Evolutionary conservation across 2,888 invertebrate genomes (phyloP), one percentile per base, ranked within the genome.

Genomic region (Spodoptera picta): DNA sequence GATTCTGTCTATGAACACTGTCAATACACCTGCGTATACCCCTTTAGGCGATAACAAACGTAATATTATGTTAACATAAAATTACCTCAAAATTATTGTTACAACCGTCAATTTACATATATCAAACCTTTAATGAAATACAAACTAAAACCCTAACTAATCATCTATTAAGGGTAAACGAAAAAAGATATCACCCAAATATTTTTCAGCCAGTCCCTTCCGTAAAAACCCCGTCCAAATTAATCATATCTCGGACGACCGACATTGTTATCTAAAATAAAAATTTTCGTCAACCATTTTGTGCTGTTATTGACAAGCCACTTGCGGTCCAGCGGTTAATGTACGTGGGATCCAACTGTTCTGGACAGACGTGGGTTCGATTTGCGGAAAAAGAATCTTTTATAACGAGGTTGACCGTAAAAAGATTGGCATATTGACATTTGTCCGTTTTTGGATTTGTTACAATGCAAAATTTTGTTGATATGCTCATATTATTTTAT

Each of bases 291-390:
- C 56, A 59, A 59, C 65, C 62, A 69, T 69, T 68, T 80, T 77
- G 69, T 76, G 75, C 72, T 84, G 85, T 57, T 46, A 60, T 56
- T 87, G 87, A 85, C 86, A 81, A 73, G 60, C 53, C 9, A n/a
- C 47, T 69, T 60, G 76, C 83, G 86, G 83, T 73, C 77, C 82
- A 77, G 59, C 76, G 72, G 80, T 84, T 83, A 74, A 86, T 86
- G 80, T 84, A 82, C 86, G 87, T 87, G 82, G 87, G 87, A 73
- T 75, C 59, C 19, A 61, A 43, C 73, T 82, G 80, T 65, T 14
- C 10, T 4, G 72, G 85, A 83, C 85, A 74, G 74, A 64, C 56
- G 71, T 60, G 53, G 67, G 69, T 73, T 78, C 72, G 54, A 65
- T 50, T 58, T 65, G 55, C 54, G 56, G 67, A 64, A 65, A 77